Evolutionary conservation across 2,888 invertebrate species (phyloP).

Genomic region (Lasius platythorax): DNA sequence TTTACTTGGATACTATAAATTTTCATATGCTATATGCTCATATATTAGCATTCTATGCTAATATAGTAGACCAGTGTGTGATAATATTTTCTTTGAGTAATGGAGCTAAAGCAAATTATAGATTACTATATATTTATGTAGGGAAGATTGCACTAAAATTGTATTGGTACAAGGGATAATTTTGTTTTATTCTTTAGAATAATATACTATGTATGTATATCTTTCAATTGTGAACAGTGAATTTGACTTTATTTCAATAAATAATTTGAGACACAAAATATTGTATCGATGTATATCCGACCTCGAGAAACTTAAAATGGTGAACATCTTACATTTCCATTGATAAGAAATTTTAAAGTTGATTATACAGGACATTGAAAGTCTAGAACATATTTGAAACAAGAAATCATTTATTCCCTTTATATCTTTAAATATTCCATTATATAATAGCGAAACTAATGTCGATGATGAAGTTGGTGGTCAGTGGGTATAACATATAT

Average conservation of each 20-base stretch:
- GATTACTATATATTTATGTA: slow-evolving; percentile 55
- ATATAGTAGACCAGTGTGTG: slow-evolving; percentile 39
- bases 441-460: slow-evolving; percentile 33
- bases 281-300: slow-evolving; percentile 60
- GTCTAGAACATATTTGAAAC: slow-evolving; percentile 23
- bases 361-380: background rate
- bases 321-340: too few relatives aligned
- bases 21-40: background rate
- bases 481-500: background rate
- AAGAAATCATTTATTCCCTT: slow-evolving; percentile 41
- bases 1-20: slow-evolving; percentile 1
- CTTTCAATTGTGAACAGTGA: slow-evolving; percentile 58
- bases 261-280: slow-evolving; percentile 54
- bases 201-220: slow-evolving; percentile 36
- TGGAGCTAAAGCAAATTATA: slow-evolving; percentile 45
- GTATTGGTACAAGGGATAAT: slow-evolving; percentile 59
- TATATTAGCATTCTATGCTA: slow-evolving; percentile 15
- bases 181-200: slow-evolving; percentile 54
- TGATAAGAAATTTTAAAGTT: background rate
- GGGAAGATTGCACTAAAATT: slow-evolving; percentile 31
- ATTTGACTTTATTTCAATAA: slow-evolving; percentile 70
- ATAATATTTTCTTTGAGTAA: slow-evolving; percentile 62
- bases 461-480: background rate
- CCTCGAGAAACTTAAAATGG: slow-evolving; percentile 47
- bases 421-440: slow-evolving; percentile 45